Percentiles rank a stretch among this genome's conserved stretches.
These are phyloP conservation scores for Halcyon malimbica DNA, from an alignment of 2,113 vertebrate species.

Conservation along the genomic window DNA sequence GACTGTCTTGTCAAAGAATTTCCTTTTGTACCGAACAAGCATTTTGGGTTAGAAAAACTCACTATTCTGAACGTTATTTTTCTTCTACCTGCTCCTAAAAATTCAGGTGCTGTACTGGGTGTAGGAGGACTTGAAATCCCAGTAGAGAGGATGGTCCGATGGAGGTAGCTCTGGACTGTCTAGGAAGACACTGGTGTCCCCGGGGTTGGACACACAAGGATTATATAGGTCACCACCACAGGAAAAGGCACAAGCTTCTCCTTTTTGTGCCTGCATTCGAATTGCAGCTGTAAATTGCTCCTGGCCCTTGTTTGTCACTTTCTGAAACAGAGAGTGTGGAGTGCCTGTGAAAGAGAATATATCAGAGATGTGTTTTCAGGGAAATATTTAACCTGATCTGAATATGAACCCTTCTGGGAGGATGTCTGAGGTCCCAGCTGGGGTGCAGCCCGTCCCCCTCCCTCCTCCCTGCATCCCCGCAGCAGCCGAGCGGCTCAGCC, in stretches of 20 bases:
- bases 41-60: neutral
- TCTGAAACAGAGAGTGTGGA: neutral
- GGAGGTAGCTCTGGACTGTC: neutral
- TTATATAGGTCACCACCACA: neutral
- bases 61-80: neutral
- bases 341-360: neutral
- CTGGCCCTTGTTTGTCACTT: neutral
- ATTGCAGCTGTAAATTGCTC: neutral
- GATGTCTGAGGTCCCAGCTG: neutral
- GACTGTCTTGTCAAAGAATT: neutral
- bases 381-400: too few relatives aligned
- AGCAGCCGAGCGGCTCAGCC: neutral
- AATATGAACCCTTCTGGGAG: accelerated
- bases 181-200: neutral
- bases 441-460: too few relatives aligned
- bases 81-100: neutral
- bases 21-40: neutral
- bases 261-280: neutral
- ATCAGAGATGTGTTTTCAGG: neutral
- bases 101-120: too few relatives aligned
- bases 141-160: too few relatives aligned
- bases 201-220: accelerated
- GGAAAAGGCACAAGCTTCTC: neutral
- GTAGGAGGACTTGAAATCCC: neutral
- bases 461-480: neutral